These are phyloP conservation scores for Gadus chalcogrammus DNA, from an alignment of 2,113 vertebrate genomes.

Conservation along the genomic window DNA sequence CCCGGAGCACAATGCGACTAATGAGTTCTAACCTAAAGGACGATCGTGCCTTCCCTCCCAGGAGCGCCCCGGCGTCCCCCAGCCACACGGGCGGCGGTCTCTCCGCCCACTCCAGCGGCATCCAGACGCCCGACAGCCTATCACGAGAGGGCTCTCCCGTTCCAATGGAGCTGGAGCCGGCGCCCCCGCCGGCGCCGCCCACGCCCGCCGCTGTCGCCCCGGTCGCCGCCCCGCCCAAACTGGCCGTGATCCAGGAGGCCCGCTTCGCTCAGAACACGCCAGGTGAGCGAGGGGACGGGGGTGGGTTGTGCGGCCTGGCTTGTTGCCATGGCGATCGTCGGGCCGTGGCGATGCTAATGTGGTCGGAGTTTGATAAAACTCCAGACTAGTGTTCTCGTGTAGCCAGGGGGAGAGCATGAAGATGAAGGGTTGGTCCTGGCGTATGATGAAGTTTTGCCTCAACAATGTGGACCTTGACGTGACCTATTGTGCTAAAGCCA, in stretches of 20 bases:
- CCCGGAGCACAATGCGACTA: no score
- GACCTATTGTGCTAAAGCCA: no score
- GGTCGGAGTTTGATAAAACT: no score
- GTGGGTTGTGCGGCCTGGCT: neutral
- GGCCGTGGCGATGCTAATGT: neutral
- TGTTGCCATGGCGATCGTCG: neutral
- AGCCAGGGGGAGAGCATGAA: no score
- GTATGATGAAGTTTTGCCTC: no score
- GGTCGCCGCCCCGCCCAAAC: constrained; percentile 83
- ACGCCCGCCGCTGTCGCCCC: constrained; percentile 28
- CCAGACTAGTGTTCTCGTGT: no score
- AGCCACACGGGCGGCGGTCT: constrained; percentile 92
- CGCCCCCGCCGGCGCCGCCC: constrained; percentile 61
- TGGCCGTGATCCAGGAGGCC: constrained; percentile 94
- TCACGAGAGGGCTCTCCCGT: constrained; percentile 95
- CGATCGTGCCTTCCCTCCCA: constrained; percentile 37
- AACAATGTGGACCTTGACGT: no score
- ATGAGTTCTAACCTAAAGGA: no score
- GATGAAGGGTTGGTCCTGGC: no score
- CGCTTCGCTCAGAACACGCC: constrained; percentile 90
- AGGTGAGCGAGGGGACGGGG: constrained; percentile 69
- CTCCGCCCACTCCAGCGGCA: constrained; percentile 93
- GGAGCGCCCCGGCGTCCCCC: constrained; percentile 95
- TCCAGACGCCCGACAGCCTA: constrained; percentile 95
- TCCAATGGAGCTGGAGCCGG: constrained; percentile 82